These are phyloP conservation scores for Gryllus bimaculatus DNA, from an alignment of 1,140 invertebrate genomes.

Conservation along the genomic window DNA sequence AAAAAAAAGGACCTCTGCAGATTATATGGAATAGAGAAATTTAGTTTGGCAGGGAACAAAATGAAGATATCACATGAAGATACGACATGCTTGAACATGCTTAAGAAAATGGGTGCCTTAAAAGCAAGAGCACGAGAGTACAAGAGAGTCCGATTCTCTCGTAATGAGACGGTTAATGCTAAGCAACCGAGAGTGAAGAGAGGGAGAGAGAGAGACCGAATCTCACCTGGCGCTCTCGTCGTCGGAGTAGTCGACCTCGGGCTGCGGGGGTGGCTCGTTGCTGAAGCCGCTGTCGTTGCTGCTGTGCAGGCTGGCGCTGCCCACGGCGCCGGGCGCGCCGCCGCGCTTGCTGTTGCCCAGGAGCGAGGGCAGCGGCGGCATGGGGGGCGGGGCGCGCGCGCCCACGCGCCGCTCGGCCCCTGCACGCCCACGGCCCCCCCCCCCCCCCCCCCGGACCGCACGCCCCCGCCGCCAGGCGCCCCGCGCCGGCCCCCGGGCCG, in stretches of 20 bases:
- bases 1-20: no score
- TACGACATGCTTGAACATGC: no score
- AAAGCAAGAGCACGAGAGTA: no score
- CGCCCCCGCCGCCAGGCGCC: background rate
- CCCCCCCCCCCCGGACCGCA: background rate
- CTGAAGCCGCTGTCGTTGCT: conserved; percentile 87
- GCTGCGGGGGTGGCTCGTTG: conserved; percentile 77
- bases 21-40: no score
- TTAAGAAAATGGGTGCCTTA: no score
- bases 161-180: no score
- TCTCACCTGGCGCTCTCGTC: conserved; percentile 52
- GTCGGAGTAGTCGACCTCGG: conserved; percentile 82
- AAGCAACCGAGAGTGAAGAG: no score
- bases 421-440: conserved; percentile 9
- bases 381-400: conserved; percentile 22
- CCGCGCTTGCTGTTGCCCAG: conserved; percentile 30
- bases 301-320: conserved; percentile 50
- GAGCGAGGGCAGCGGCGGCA: conserved; percentile 32
- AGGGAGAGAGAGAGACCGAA: no score
- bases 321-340: background rate
- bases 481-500: conserved; percentile 30
- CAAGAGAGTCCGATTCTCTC: no score
- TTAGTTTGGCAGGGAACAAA: no score
- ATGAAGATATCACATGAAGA: no score
- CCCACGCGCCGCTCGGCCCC: background rate